phyloP scores from a whole-genome alignment of 2,888 invertebrate species.

The Tridacna gigas region DNA sequence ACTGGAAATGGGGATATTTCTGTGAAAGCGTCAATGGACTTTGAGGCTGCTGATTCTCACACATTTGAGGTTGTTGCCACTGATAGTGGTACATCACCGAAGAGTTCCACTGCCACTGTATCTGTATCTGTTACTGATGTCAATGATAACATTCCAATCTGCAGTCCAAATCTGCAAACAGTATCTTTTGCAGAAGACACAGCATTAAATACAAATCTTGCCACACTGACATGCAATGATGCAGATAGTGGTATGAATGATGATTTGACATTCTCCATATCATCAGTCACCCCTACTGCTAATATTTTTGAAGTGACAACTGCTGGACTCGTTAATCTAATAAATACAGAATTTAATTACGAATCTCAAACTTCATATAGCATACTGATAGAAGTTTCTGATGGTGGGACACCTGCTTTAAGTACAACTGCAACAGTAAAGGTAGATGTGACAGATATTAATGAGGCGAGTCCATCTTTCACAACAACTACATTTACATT shows the following conservation, averaged over 20 bases:
- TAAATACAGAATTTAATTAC: slow-evolving; percentile 46
- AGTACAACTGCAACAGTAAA: slow-evolving; percentile 52
- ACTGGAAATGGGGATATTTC: slow-evolving; percentile 69
- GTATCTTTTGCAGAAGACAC: slow-evolving; percentile 63
- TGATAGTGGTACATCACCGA: slow-evolving; percentile 63
- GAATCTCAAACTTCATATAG: slow-evolving; percentile 43
- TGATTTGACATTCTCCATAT: slow-evolving; percentile 62
- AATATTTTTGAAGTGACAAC: slow-evolving; percentile 59
- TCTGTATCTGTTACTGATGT: slow-evolving; percentile 94
- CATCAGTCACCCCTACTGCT: slow-evolving; percentile 56
- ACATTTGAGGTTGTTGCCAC: slow-evolving; percentile 64
- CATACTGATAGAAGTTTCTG: slow-evolving; percentile 42
- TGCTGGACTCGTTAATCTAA: slow-evolving; percentile 63
- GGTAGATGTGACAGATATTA: slow-evolving; percentile 63
- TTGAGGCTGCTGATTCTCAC: slow-evolving; percentile 67
- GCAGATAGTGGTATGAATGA: slow-evolving; percentile 67
- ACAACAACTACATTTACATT: slow-evolving; percentile 50
- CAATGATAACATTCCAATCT: slow-evolving; percentile 87
- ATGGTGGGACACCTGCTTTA: slow-evolving; percentile 42
- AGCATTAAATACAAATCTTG: slow-evolving; percentile 53
- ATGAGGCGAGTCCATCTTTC: slow-evolving; percentile 71
- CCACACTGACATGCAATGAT: slow-evolving; percentile 69
- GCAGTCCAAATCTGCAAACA: slow-evolving; percentile 62
- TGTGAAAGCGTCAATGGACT: slow-evolving; percentile 70
- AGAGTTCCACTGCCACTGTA: slow-evolving; percentile 90